Evolutionary conservation across 1,140 invertebrate species (phyloP), one percentile per base, ranked within the genome.

Genomic region (Musca domestica): DNA sequence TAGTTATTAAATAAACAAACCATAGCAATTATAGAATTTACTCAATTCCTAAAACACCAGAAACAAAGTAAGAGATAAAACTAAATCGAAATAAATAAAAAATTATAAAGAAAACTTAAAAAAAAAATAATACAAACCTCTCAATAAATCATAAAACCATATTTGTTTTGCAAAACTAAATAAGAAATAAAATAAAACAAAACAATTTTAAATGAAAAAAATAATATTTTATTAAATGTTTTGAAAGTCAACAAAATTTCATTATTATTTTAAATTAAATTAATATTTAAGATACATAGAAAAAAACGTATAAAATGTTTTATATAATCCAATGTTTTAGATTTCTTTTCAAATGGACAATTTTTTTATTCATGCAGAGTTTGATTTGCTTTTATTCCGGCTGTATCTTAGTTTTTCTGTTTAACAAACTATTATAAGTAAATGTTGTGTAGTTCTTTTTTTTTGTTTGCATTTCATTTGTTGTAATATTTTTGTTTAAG

Each of bases 181-280:
- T 10, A 34, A 20, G 41, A 41, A 61, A 61, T 58, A 0, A 61
- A 61, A 51, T 51, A 51, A 51, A 34, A 61, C 56, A 61, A 61
- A 61, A 34, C 17, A 34, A 25, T 34, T 34, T 34, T 41, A 19
- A 34, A 61, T 34, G 19, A 17, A 34, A 61, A 56, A 61, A 41
- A 41, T 61, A 34, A 61, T 61, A 61, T 61, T 61, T 61, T 61
- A 61, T 61, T 61, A 61, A 61, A 5, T 41, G 6, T 61, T 61
- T 61, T 61, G 56, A 61, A 61, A 61, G 19, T 61, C 56, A 61
- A 61, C 56, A 61, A 61, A 61, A 61, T 61, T 61, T 61, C 27
- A 61, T 61, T 61, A 61, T 61, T 61, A 61, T 61, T 41, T 61
- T 34, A 61, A 23, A 61, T 61, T 41, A 41, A 61, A 34, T 41